Conservation (phyloP, 2,888 invertebrate species). For the Brachyptera risi region DNA sequence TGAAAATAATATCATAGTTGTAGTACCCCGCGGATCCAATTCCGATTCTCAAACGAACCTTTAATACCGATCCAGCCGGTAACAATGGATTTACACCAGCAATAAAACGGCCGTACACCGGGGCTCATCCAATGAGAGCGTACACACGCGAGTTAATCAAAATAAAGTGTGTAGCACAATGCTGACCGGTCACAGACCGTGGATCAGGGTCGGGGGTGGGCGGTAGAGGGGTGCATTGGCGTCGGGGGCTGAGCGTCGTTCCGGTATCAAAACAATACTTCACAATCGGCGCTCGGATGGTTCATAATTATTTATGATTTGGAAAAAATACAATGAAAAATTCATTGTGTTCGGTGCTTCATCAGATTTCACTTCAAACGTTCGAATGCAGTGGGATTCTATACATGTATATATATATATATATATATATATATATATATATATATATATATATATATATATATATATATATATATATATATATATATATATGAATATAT, state of each 20-base stretch:
- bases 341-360: background rate
- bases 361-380: background rate
- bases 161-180: background rate
- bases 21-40: background rate
- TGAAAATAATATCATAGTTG: slow-evolving; percentile 1
- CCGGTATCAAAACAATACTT: background rate
- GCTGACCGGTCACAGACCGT: background rate
- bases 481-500: no score
- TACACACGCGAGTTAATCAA: background rate
- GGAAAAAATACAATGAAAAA: no score
- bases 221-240: background rate
- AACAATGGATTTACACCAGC: slow-evolving; percentile 4
- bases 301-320: background rate
- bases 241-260: no score
- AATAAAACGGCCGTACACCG: background rate
- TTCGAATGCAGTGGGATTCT: no score
- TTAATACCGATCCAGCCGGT: slow-evolving; percentile 1
- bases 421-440: no score
- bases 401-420: no score
- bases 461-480: no score
- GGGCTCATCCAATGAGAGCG: background rate
- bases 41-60: background rate
- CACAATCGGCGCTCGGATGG: background rate
- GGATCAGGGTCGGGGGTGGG: background rate
- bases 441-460: no score